phyloP scores from a whole-genome alignment of 2,888 invertebrate genomes.

The Dicroscelio sp. region DNA sequence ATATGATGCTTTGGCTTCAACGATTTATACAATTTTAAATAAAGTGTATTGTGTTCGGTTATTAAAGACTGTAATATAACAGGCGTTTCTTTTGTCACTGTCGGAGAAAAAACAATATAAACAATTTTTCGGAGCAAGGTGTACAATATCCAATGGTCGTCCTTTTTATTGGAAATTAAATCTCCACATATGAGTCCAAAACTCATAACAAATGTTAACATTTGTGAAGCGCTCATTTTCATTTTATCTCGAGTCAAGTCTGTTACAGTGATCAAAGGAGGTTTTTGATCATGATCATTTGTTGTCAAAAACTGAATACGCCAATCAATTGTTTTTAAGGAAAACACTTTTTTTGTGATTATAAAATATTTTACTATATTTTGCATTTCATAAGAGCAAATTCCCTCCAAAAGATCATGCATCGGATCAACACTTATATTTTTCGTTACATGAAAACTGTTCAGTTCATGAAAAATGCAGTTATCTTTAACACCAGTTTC shows the following conservation, averaged over 20 bases:
- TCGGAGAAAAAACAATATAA: conserved; percentile 14
- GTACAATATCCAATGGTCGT: conserved; percentile 54
- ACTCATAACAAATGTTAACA: conserved; percentile 53
- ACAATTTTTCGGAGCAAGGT: conserved; percentile 51
- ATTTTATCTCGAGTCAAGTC: conserved; percentile 53
- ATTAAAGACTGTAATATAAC: not conserved
- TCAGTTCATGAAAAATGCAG: conserved; percentile 49
- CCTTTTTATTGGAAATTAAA: conserved; percentile 41
- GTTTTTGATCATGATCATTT: conserved; percentile 48
- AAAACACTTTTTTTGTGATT: conserved; percentile 43
- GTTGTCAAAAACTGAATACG: conserved; percentile 50
- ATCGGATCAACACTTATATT: conserved; percentile 58
- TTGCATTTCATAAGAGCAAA: conserved; percentile 47
- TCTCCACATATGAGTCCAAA: conserved; percentile 48
- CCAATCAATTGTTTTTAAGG: conserved; percentile 63
- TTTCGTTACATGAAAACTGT: conserved; percentile 55
- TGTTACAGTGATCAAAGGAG: conserved; percentile 9
- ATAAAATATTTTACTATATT: conserved; percentile 14
- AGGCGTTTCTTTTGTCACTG: conserved; percentile 5
- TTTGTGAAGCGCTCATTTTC: conserved; percentile 65
- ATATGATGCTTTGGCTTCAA: conserved; percentile 63
- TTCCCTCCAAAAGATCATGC: conserved; percentile 66
- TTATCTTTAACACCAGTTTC: conserved; percentile 36
- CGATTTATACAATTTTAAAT: conserved; percentile 43
- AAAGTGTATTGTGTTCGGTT: conserved; percentile 28